These are phyloP conservation scores for Callipepla squamata DNA, from an alignment of 2,113 vertebrate genomes.

Conservation along the genomic window DNA sequence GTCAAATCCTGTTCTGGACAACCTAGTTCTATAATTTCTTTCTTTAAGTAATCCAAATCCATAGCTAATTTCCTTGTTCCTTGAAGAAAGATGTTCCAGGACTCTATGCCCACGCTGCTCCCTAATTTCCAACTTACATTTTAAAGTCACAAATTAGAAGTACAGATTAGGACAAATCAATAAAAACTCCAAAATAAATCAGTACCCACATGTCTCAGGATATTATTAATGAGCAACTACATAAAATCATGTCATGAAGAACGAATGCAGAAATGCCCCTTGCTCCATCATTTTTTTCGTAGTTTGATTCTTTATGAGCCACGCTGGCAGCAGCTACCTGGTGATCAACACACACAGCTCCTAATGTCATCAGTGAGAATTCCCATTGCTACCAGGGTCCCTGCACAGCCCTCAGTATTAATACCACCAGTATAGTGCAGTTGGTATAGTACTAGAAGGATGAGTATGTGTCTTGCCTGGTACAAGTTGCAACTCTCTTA, in stretches of 20 bases:
- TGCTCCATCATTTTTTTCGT: constrained; percentile 9
- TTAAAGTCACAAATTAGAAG: constrained; percentile 3
- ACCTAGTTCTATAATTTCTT: neutral
- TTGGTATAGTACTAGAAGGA: neutral
- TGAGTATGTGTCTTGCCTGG: neutral
- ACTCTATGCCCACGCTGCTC: neutral
- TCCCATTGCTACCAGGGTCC: constrained; percentile 11
- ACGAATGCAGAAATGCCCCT: constrained; percentile 37
- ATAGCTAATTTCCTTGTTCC: neutral
- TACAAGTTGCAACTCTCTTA: neutral
- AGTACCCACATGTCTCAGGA: neutral
- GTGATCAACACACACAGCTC: neutral
- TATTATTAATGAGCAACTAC: constrained; percentile 17
- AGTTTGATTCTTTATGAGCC: constrained; percentile 63
- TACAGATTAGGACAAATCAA: constrained; percentile 3
- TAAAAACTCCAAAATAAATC: constrained; percentile 25
- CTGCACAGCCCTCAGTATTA: neutral
- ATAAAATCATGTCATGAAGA: constrained; percentile 5
- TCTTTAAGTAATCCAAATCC: neutral
- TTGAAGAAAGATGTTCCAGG: neutral
- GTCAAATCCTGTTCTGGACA: neutral
- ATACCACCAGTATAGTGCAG: accelerated
- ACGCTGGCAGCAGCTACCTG: constrained; percentile 54
- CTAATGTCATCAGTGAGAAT: constrained; percentile 22
- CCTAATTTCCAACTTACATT: neutral